Evolutionary conservation across 1,140 invertebrate species (phyloP).

Genomic region (Lordiphosa collinella): DNA sequence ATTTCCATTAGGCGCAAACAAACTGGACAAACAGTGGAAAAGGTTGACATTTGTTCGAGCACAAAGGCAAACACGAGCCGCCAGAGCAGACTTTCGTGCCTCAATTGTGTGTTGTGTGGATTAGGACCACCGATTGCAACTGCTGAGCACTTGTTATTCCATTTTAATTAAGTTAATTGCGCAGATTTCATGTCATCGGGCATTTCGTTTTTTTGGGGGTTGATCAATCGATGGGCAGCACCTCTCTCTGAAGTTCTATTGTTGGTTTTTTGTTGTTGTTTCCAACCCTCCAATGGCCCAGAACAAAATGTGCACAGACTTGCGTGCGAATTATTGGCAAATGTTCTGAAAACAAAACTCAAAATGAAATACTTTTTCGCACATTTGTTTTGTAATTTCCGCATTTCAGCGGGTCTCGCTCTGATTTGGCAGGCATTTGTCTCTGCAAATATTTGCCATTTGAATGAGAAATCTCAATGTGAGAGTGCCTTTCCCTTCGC

Average conservation of each 20-base stretch:
- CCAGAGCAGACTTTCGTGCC: no score
- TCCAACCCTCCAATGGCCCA: constrained; percentile 33
- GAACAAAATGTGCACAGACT: constrained; percentile 65
- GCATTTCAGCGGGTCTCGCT: constrained; percentile 31
- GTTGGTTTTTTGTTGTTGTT: background rate
- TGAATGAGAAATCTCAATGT: constrained; percentile 71
- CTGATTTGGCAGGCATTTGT: constrained; percentile 47
- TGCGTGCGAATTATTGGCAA: constrained; percentile 68
- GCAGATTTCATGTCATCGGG: constrained; percentile 64
- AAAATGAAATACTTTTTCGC: constrained; percentile 49
- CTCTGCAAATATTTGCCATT: constrained; percentile 71
- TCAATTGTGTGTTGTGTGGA: constrained; percentile 9
- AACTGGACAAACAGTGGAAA: constrained; percentile 49
- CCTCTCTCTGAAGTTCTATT: background rate
- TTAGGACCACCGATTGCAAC: constrained; percentile 43
- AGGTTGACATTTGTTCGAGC: constrained; percentile 66
- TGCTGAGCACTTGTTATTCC: constrained; percentile 72
- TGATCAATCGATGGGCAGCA: constrained; percentile 52
- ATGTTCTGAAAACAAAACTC: constrained; percentile 45
- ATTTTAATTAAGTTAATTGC: constrained; percentile 79
- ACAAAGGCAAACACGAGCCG: constrained; percentile 58
- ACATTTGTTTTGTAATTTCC: constrained; percentile 68
- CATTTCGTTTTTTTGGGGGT: constrained; percentile 16
- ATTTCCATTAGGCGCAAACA: constrained; percentile 36
- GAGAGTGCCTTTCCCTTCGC: constrained; percentile 33